A percentile compares a stretch with the other conserved stretches of the same genome.
Evolutionary conservation across 2,113 vertebrate species (phyloP).

Genomic region (Malurus melanocephalus): DNA sequence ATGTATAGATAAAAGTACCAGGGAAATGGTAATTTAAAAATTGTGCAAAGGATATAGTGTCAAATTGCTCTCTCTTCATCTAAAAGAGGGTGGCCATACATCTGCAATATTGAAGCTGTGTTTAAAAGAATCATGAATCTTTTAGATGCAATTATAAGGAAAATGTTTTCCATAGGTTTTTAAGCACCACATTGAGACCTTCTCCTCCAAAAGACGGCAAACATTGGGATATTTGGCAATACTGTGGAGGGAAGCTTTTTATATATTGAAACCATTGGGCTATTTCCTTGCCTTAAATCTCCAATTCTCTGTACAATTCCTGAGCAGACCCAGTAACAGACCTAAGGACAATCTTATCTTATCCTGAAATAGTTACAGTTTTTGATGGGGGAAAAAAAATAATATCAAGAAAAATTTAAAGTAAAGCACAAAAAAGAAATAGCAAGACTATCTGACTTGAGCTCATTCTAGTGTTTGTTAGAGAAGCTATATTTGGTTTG

Average conservation of each 20-base stretch:
- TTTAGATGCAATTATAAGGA: neutral
- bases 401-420: neutral
- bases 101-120: neutral
- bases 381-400: neutral
- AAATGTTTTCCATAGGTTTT: neutral
- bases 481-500: neutral
- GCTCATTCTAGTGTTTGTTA: neutral
- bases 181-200: neutral
- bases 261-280: neutral
- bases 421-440: neutral
- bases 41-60: neutral
- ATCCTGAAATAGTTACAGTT: neutral
- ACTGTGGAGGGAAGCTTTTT: neutral
- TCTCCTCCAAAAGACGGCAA: neutral
- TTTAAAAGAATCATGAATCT: neutral
- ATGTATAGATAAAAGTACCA: neutral
- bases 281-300: neutral
- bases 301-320: neutral
- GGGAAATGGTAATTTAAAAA: neutral
- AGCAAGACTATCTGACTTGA: accelerated
- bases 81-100: neutral
- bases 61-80: neutral
- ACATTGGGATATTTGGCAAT: neutral
- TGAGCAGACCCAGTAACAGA: neutral
- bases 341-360: neutral